phyloP scores from a whole-genome alignment of 2,113 vertebrate genomes.

The Macquaria australasica region DNA sequence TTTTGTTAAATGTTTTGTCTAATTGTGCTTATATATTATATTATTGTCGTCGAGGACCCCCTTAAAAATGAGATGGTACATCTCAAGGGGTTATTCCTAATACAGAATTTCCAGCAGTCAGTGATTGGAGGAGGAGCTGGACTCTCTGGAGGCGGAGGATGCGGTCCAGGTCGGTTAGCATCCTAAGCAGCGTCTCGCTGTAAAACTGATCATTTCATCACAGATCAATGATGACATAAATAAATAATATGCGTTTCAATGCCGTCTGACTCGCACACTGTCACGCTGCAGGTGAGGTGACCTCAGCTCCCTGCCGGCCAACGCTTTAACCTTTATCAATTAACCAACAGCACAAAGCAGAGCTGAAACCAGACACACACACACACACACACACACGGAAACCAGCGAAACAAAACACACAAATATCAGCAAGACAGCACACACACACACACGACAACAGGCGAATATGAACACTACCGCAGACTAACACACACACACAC shows the following conservation, averaged over 20 bases:
- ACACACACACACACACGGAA: conserved; percentile 30
- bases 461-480: conserved; percentile 30
- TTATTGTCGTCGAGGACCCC: too few species aligned
- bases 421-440: conserved; percentile 8
- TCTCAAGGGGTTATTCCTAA: too few species aligned
- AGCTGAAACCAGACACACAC: conserved; percentile 69
- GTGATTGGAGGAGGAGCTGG: too few species aligned
- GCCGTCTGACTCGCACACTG: conserved; percentile 2
- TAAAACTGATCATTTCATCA: too few species aligned
- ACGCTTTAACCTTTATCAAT: conserved; percentile 82
- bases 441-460: not conserved
- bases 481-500: conserved; percentile 38
- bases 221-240: not conserved
- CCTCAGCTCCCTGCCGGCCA: conserved; percentile 55
- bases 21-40: too few species aligned
- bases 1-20: too few species aligned
- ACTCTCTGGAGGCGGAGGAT: too few species aligned
- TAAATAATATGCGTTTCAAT: not conserved
- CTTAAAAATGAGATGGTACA: too few species aligned
- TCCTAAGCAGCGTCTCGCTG: too few species aligned
- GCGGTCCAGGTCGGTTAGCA: too few species aligned
- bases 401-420: conserved; percentile 23
- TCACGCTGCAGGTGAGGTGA: conserved; percentile 39
- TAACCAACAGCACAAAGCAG: conserved; percentile 79
- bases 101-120: too few species aligned